Evolutionary conservation across 2,113 vertebrate genomes (phyloP).

Genomic region (Calidris pygmaea): DNA sequence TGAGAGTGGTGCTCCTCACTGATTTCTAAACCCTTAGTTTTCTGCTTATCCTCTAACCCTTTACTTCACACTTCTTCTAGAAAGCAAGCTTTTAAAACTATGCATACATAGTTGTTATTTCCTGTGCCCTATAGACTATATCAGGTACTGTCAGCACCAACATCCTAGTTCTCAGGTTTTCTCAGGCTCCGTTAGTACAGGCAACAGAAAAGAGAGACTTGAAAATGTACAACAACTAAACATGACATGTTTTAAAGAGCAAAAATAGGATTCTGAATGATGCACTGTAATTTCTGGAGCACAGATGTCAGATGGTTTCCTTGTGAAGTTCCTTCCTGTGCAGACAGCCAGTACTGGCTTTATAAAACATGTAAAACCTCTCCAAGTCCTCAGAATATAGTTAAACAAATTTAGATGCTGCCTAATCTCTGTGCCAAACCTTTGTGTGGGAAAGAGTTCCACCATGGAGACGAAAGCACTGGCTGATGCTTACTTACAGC

Average conservation of each 20-base stretch:
- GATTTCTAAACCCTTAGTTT: not conserved
- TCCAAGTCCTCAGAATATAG: not conserved
- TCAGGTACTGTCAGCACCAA: not conserved
- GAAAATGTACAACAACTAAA: not conserved
- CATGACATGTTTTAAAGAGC: not conserved
- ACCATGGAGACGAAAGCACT: not conserved
- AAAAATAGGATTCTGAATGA: not conserved
- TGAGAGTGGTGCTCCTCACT: not conserved
- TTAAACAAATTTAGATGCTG: not conserved
- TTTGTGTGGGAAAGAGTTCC: not conserved
- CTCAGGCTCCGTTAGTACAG: not conserved
- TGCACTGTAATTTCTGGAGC: not conserved
- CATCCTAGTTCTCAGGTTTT: not conserved
- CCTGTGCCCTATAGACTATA: not conserved
- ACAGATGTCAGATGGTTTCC: not conserved
- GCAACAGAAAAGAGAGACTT: not conserved
- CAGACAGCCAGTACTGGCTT: not conserved
- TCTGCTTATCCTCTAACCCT: not conserved
- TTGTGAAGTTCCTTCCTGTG: not conserved
- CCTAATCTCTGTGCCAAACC: not conserved
- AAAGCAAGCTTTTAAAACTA: not conserved
- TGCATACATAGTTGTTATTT: not conserved
- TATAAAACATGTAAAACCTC: not conserved
- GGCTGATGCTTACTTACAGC: not conserved
- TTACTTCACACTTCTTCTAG: not conserved